Percentiles rank a stretch among this genome's conserved stretches.
These are phyloP conservation scores for Cydia amplana DNA, from an alignment of 1,140 invertebrate genomes.

Conservation along the genomic window DNA sequence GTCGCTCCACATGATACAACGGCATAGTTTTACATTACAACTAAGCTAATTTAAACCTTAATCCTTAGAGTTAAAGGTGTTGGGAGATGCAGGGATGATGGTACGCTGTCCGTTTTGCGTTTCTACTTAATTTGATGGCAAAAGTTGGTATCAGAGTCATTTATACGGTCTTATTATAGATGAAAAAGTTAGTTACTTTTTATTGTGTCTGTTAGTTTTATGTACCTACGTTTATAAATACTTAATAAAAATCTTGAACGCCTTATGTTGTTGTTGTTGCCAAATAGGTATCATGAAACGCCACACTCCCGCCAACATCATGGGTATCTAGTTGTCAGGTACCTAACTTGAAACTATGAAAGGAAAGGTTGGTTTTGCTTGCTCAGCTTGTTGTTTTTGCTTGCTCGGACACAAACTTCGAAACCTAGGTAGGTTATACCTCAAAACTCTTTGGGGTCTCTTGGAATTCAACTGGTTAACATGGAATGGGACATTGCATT, in stretches of 20 bases:
- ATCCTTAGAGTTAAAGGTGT: slow-evolving; percentile 16
- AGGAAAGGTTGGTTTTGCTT: no score
- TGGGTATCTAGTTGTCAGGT: no score
- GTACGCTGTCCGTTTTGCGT: slow-evolving; percentile 37
- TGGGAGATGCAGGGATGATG: background rate
- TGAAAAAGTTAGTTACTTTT: slow-evolving; percentile 5
- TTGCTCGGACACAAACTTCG: no score
- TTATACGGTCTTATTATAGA: slow-evolving; percentile 54
- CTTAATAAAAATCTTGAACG: background rate
- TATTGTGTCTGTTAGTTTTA: slow-evolving; percentile 2
- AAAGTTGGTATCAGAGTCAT: slow-evolving; percentile 68
- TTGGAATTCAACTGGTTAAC: no score
- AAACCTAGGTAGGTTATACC: no score
- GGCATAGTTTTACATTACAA: slow-evolving; percentile 27
- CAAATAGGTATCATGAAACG: background rate
- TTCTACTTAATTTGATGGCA: slow-evolving; percentile 73
- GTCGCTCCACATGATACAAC: slow-evolving; percentile 45
- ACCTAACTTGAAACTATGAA: no score
- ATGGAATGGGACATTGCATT: no score
- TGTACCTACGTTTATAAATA: background rate
- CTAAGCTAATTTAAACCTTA: slow-evolving; percentile 41
- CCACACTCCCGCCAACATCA: no score
- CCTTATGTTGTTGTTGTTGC: background rate
- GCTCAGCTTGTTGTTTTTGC: no score
- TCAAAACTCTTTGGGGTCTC: no score